Percentiles rank a stretch among this genome's conserved stretches.
These are phyloP conservation scores for Oriolus oriolus DNA, from an alignment of 2,113 vertebrate genomes.

Conservation along the genomic window DNA sequence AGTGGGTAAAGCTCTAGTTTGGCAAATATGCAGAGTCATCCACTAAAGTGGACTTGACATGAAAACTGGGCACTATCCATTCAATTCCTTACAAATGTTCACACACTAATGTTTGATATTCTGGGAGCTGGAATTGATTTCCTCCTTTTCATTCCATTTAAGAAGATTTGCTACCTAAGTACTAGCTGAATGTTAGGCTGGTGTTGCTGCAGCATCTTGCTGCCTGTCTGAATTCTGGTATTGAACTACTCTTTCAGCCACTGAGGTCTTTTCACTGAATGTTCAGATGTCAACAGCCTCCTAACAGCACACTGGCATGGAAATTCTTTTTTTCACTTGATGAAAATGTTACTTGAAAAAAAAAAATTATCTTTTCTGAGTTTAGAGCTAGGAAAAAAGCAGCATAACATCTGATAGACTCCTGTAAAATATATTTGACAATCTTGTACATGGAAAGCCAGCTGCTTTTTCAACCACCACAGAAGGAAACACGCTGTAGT, in stretches of 20 bases:
- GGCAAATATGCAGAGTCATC: not conserved
- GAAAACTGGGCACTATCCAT: not conserved
- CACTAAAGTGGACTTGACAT: not conserved
- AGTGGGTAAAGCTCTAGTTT: not conserved
- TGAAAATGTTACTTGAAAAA: not conserved
- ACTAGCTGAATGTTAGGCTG: not conserved
- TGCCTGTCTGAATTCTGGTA: not conserved
- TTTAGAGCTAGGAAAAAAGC: not conserved
- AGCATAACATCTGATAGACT: not conserved
- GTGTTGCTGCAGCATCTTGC: not conserved
- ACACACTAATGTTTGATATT: not conserved
- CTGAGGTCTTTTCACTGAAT: not conserved
- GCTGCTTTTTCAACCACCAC: not conserved
- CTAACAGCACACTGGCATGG: not conserved
- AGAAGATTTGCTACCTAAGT: not conserved
- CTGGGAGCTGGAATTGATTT: not conserved
- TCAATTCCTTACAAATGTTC: not conserved
- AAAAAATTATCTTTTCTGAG: not conserved
- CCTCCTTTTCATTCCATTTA: not conserved
- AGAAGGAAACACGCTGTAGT: not conserved
- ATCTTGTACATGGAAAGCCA: not conserved
- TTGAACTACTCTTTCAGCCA: not conserved
- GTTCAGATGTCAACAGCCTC: not conserved
- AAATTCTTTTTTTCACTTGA: not conserved
- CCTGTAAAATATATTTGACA: not conserved